Conservation (phyloP, 2,797 vertebrate species). For the Sternotherus odoratus region DNA sequence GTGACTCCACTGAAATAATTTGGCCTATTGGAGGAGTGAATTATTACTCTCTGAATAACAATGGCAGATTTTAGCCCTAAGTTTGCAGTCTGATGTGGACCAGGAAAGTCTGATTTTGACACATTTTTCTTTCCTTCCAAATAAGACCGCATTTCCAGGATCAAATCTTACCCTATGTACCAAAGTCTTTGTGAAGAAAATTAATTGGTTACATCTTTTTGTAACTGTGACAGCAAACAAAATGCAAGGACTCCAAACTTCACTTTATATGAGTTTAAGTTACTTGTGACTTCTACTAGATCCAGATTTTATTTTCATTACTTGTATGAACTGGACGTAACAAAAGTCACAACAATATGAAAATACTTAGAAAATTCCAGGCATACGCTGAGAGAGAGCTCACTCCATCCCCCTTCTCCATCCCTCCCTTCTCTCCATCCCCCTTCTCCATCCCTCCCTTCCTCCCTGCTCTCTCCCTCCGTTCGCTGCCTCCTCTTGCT, state of each 20-base stretch:
- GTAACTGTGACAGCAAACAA: background rate
- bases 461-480: too few species aligned
- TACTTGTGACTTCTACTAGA: background rate
- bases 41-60: background rate
- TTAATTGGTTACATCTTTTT: background rate
- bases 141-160: background rate
- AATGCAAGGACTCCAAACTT: fast-evolving
- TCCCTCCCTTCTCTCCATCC: too few species aligned
- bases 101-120: background rate
- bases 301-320: background rate
- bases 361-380: background rate
- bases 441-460: too few species aligned
- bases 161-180: background rate
- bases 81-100: background rate
- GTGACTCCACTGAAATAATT: background rate
- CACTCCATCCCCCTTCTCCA: too few species aligned
- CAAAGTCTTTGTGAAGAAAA: background rate
- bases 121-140: background rate
- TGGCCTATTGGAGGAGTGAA: fast-evolving
- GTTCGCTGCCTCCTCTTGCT: too few species aligned
- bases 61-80: background rate
- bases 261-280: background rate
- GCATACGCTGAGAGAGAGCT: background rate
- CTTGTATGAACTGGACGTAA: background rate
- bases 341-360: background rate